Evolutionary conservation across 1,140 invertebrate genomes (phyloP), one percentile per base, ranked within the genome.

Genomic region (Coenobita brevimanus): DNA sequence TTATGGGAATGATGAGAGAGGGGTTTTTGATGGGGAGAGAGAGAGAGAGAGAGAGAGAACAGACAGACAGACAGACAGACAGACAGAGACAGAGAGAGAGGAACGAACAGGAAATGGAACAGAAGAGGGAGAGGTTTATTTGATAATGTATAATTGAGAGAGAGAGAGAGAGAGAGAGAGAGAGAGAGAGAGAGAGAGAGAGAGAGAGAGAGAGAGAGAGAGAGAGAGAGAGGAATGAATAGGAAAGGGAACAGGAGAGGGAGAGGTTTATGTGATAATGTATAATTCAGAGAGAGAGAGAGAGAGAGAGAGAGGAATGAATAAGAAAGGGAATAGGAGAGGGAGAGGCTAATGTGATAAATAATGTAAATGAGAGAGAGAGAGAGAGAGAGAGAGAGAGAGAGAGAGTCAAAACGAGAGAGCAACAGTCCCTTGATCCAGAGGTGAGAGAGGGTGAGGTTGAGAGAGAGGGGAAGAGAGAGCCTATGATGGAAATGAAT

Each of bases 121-220:
- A 8, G 71, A 64, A 38, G 57, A 64, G 30, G 38, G 69, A 30
- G 69, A 36, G 46, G 17, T 3, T 2, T 4, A n/a, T 10, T 2
- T 67, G 17, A 46, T 24, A 46, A 43, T 15, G 24, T 27, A 27
- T 27, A 60, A 24, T 38, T 69, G 81, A 69, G 38, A 50, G 62
- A 17, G 81, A 83, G 81, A 57, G 43, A 57, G 81, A 73, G 62
- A 46, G 64, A 50, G 36, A 82, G 60, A 82, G 60, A 67, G 41
- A 50, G 50, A 80, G 36, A 62, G 54, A 80, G 30, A 69, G 57
- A 62, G 78, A 81, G 33, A 80, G 36, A 69, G 67, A 50, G 60
- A 82, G 80, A 85, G 67, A 85, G 71, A 76, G 71, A 85, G 80
- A 82, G 80, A 67, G 62, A 82, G 80, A 73, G 43, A 83, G 81